phyloP scores from a whole-genome alignment of 2,888 invertebrate species.

The Drosophila macrospina region DNA sequence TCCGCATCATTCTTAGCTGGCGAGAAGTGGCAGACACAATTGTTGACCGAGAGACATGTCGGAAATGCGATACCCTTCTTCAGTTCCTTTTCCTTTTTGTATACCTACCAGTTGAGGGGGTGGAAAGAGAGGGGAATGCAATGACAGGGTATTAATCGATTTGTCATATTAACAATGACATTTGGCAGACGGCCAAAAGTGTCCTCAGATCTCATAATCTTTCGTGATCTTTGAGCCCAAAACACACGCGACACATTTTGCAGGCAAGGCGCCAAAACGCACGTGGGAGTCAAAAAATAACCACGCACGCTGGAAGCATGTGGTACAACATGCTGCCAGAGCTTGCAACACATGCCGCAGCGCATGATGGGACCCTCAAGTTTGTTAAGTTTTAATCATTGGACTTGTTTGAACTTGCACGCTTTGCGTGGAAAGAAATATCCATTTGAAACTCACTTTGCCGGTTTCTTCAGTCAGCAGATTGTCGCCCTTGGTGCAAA shows the following conservation, averaged over 20 bases:
- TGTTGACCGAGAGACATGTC: constrained; percentile 99
- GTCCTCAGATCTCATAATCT: constrained; percentile 85
- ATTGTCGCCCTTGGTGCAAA: constrained; percentile 97
- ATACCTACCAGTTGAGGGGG: constrained; percentile 85
- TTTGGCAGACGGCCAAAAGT: constrained; percentile 42
- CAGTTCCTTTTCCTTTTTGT: constrained; percentile 99
- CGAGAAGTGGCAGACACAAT: constrained; percentile 99
- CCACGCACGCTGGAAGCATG: constrained; percentile 40
- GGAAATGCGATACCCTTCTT: constrained; percentile 99
- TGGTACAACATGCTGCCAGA: constrained; percentile 34
- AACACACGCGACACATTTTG: constrained; percentile 13
- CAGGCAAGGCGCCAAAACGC: constrained; percentile 59
- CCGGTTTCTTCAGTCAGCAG: constrained; percentile 95
- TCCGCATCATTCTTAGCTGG: constrained; percentile 97
- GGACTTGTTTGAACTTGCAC: constrained; percentile 54
- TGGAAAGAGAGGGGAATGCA: not conserved
- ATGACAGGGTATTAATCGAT: constrained; percentile 26
- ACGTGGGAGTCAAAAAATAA: constrained; percentile 46
- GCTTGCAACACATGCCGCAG: constrained; percentile 20
- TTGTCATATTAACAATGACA: constrained; percentile 5
- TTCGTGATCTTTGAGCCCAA: constrained; percentile 69
- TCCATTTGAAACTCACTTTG: constrained; percentile 88
- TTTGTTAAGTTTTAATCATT: constrained; percentile 80
- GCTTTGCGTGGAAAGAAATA: not conserved
- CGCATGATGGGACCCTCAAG: constrained; percentile 73